Conservation (phyloP, 2,113 vertebrate species). For the Phrynocephalus versicolor region DNA sequence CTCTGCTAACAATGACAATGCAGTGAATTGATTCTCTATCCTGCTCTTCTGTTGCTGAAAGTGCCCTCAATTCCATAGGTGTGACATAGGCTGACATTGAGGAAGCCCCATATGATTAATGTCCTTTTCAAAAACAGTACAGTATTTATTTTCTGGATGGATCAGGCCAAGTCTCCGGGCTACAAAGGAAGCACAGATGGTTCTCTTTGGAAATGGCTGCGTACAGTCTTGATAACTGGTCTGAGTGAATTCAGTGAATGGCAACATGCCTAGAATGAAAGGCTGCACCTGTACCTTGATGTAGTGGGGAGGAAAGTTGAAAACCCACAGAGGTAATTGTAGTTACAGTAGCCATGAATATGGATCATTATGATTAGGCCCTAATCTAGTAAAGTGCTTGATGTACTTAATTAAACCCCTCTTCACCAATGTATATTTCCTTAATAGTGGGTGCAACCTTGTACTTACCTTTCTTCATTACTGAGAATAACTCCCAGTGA, state of each 20-base stretch:
- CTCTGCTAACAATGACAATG: background rate
- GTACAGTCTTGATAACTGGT: constrained; percentile 38
- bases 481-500: background rate
- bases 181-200: background rate
- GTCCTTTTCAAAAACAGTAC: background rate
- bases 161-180: background rate
- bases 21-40: background rate
- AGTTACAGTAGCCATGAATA: background rate
- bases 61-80: background rate
- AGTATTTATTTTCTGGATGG: background rate
- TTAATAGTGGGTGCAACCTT: background rate
- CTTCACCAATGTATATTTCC: background rate
- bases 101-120: background rate
- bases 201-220: constrained; percentile 1
- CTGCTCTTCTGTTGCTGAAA: background rate
- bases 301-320: background rate
- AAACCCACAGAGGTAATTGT: background rate
- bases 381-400: background rate
- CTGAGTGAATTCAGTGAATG: background rate
- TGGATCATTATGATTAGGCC: background rate
- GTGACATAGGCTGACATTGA: background rate
- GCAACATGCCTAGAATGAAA: background rate
- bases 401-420: background rate
- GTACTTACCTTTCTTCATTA: background rate
- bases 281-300: background rate